Base-by-base conservation (phyloP, 2,113 vertebrate genomes). In the Pelusios castaneus region DNA sequence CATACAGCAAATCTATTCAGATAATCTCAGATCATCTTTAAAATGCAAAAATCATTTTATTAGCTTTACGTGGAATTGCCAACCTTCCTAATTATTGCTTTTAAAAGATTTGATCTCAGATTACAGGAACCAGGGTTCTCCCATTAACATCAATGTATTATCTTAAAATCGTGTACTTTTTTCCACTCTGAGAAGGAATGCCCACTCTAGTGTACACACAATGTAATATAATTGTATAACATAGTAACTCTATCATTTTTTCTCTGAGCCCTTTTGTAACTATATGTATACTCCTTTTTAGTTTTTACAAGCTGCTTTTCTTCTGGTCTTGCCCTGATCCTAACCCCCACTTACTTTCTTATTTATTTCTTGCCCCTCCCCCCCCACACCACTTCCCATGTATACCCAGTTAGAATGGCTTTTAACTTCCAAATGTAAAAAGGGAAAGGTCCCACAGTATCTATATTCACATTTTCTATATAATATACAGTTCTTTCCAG, bases 1-100 rank as follows among this genome's bases (percentile, higher is more conserved):
- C n/a, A 34, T 51, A 34, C 16, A 87, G 5, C 0, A 0, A 47
- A 17, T 4, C 11, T 60, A 9, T 22, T 34, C 34, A 43, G 6
- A 86, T 3, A 2, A 52, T 3, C 16, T 34, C 34, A 43, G 6
- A 86, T 3, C 2, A 52, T 3, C 16, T 85, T 90, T 70, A 47
- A 41, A 49, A 80, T 25, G 2, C 3, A 24, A 70, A 70, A 38
- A 21, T n/a, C 8, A 22, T 38, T 10, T 13, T 70, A 38, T 70
- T 70, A 70, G 21, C n/a, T 17, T 38, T n/a, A 8, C 17, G 19
- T 43, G 63, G 2, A 2, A 89, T 83, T 89, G 38, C 19, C 27
- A 73, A 47, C 29, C 9, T 38, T 54, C 14, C 1, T 56, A 9
- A 8, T 41, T 70, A 67, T 67, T 67, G 29, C 19, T 83, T 51